Base-by-base conservation (phyloP, 2,113 vertebrate genomes). In the Taxidea taxus region DNA sequence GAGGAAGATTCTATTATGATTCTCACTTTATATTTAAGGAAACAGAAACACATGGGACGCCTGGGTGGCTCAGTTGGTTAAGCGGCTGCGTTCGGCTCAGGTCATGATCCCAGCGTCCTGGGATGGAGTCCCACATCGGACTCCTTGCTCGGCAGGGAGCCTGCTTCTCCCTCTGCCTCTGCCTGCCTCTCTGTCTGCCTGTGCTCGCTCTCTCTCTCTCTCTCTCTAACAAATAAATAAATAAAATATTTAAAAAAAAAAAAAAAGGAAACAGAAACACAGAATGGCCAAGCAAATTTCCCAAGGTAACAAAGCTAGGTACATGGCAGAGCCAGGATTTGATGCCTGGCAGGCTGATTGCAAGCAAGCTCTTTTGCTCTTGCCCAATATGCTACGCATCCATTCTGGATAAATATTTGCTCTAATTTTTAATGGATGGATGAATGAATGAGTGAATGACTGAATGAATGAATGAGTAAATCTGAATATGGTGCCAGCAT, bases 1-100 rank as follows among this genome's bases (percentile, higher is more conserved):
- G 34, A 90, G 42, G 66, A 72, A 85, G 77, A 72, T 75, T 86
- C 54, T 72, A 37, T 58, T 44, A 74, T 51, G 27, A 82, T 82
- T 77, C 16, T 42, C 42, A 75, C 62, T 85, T 54, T 23, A 29
- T 62, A 93, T 62, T 91, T 96, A 68, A 77, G 60, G 68, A 96
- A 95, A 90, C 13, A 29, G 39, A 97, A 95, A 91, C 77, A 62
- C 25, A 82, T n/a, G n/a, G n/a, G n/a, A n/a, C n/a, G n/a, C n/a
- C n/a, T n/a, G n/a, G n/a, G n/a, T n/a, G n/a, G n/a, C n/a, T n/a
- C n/a, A n/a, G n/a, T n/a, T n/a, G n/a, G n/a, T n/a, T n/a, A n/a
- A n/a, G n/a, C n/a, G n/a, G n/a, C n/a, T n/a, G n/a, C n/a, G n/a
- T n/a, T n/a, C n/a, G n/a, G n/a, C n/a, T n/a, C n/a, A n/a, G n/a